Evolutionary conservation across 1,140 invertebrate species (phyloP).

Genomic region (Tribolium castaneum): DNA sequence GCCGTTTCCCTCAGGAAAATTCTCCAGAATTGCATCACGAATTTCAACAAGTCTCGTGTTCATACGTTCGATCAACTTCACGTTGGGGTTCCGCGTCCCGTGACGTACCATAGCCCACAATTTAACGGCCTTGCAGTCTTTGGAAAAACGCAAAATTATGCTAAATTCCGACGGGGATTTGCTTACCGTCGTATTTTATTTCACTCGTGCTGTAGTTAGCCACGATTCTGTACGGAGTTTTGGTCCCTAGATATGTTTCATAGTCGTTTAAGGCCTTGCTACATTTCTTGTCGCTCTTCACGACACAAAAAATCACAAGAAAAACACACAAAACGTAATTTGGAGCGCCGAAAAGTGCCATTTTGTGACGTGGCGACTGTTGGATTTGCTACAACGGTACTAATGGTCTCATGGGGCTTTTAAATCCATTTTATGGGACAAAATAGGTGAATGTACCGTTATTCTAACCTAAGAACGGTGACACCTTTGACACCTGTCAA

Average conservation of each 20-base stretch:
- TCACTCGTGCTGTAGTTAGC: constrained; percentile 69
- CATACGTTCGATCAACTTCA: constrained; percentile 67
- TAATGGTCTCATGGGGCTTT: not conserved
- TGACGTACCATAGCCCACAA: constrained; percentile 77
- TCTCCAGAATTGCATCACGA: constrained; percentile 66
- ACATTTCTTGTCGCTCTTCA: not conserved
- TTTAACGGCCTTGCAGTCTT: constrained; percentile 71
- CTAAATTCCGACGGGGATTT: not conserved
- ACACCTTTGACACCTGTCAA: not conserved
- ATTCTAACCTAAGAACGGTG: not conserved
- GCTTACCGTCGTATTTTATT: constrained; percentile 67
- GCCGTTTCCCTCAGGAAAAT: constrained; percentile 43
- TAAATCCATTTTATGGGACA: not conserved
- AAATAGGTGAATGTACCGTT: not conserved
- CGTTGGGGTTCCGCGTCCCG: constrained; percentile 74
- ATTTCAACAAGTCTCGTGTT: constrained; percentile 65
- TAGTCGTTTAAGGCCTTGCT: constrained; percentile 20
- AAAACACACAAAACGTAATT: not conserved
- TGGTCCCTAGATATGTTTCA: constrained; percentile 66
- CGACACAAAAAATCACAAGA: not conserved
- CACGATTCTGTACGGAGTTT: constrained; percentile 72
- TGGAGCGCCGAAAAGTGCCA: not conserved
- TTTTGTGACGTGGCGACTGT: not conserved
- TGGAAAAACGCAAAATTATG: constrained; percentile 22
- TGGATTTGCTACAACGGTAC: not conserved